These are phyloP conservation scores for Rotaria socialis DNA, from an alignment of 2,888 invertebrate species.

Conservation along the genomic window DNA sequence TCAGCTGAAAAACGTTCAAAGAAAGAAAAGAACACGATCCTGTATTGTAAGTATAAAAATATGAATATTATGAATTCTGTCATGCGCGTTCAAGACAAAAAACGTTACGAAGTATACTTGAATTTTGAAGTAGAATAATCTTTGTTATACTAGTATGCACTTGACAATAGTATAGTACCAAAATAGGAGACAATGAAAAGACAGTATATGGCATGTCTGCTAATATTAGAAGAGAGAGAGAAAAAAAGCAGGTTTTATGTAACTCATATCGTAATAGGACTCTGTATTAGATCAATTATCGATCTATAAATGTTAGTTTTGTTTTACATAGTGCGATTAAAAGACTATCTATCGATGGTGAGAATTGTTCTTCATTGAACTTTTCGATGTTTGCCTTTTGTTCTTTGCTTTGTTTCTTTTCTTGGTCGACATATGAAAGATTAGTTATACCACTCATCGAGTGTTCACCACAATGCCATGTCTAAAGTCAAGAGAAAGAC, in stretches of 20 bases:
- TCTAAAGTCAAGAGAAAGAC: neutral
- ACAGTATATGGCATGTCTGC: neutral
- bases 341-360: neutral
- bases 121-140: slow-evolving; percentile 3
- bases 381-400: no score
- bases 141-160: neutral
- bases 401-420: neutral
- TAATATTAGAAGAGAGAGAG: neutral
- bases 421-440: neutral
- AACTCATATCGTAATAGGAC: neutral
- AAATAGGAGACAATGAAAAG: neutral
- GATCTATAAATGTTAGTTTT: neutral
- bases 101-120: neutral
- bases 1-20: neutral
- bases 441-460: neutral
- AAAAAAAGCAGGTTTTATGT: neutral
- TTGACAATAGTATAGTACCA: neutral
- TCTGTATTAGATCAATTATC: neutral
- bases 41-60: neutral
- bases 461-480: neutral
- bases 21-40: neutral
- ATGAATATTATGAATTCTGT: neutral
- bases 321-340: neutral
- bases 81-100: neutral
- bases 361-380: neutral